Evolutionary conservation across 2,888 invertebrate species (phyloP).

Genomic region (Sipha maydis): DNA sequence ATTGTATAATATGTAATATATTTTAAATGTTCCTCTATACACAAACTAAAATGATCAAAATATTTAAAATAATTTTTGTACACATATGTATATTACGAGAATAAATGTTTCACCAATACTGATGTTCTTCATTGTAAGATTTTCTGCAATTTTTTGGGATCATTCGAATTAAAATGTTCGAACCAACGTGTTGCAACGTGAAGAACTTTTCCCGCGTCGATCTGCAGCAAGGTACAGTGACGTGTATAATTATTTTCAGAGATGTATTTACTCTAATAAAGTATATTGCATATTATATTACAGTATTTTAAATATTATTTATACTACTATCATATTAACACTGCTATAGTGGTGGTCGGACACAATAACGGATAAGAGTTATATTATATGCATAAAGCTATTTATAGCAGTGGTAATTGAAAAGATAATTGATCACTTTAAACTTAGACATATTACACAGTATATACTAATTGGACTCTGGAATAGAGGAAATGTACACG

Average conservation of each 20-base stretch:
- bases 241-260: background rate
- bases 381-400: conserved; percentile 32
- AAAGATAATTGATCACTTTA: conserved; percentile 58
- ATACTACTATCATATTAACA: too few relatives aligned
- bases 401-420: background rate
- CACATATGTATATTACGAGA: too few relatives aligned
- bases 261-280: background rate
- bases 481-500: background rate
- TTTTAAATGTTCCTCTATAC: too few relatives aligned
- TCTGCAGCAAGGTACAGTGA: background rate
- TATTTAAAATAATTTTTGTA: too few relatives aligned
- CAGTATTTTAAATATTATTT: too few relatives aligned
- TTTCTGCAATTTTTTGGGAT: background rate
- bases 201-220: background rate
- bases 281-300: background rate
- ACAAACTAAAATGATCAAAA: too few relatives aligned
- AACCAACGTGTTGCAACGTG: background rate
- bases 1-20: too few relatives aligned
- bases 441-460: background rate
- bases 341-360: background rate
- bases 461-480: conserved; percentile 36
- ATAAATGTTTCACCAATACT: too few relatives aligned
- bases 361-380: conserved; percentile 15
- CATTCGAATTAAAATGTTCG: background rate
- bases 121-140: background rate